phyloP scores from a whole-genome alignment of 1,140 invertebrate species.

The Magallana ariakensis region DNA sequence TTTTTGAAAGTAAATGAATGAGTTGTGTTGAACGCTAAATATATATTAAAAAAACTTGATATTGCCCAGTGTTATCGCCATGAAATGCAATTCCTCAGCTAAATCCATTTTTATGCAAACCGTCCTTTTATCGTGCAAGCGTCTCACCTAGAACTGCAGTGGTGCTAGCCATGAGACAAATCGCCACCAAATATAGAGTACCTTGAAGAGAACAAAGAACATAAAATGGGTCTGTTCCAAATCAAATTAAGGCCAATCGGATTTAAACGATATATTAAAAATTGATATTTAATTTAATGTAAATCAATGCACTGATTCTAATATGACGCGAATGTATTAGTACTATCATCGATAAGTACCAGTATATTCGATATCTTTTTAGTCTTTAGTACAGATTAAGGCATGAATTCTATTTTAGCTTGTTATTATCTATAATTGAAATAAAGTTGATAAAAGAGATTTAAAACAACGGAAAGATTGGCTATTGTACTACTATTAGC shows the following conservation, averaged over 20 bases:
- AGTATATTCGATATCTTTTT: background rate
- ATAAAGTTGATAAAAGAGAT: no score
- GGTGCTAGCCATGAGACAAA: background rate
- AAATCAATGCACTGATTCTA: background rate
- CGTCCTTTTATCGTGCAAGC: no score
- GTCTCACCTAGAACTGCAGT: constrained; percentile 8
- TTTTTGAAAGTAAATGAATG: no score
- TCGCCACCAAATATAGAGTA: background rate
- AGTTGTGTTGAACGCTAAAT: no score
- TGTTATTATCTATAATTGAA: no score
- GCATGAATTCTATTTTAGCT: no score
- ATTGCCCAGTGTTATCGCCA: no score
- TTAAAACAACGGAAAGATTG: no score
- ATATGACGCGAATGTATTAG: background rate
- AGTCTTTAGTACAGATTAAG: background rate
- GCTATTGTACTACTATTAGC: no score
- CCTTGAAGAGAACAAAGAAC: background rate
- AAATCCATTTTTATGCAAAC: no score
- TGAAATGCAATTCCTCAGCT: no score
- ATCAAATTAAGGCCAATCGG: background rate
- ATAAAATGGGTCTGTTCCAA: background rate
- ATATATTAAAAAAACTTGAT: no score
- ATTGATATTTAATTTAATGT: background rate
- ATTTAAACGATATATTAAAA: background rate
- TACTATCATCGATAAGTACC: background rate